A percentile compares a stretch with the other conserved stretches of the same genome.
Conservation (phyloP, 2,113 vertebrate species). For the Oryzias celebensis region DNA sequence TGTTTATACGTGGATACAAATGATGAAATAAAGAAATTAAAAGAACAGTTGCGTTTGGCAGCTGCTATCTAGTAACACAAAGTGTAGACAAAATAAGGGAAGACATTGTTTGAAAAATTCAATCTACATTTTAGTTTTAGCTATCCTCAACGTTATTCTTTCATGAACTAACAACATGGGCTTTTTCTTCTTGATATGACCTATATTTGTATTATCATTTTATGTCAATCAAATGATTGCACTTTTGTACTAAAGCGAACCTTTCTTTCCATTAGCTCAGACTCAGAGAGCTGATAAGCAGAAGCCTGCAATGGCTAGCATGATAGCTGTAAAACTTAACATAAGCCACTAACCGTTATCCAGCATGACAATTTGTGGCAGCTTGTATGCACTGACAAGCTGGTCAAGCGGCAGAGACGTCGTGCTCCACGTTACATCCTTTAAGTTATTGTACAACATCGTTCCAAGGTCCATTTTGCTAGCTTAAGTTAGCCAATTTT, state of each 20-base stretch:
- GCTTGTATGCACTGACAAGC: slow-evolving; percentile 88
- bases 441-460: slow-evolving; percentile 85
- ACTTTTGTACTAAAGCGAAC: too few species aligned
- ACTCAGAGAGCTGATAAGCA: slow-evolving; percentile 6
- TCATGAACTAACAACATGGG: neutral
- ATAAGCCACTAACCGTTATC: slow-evolving; percentile 81
- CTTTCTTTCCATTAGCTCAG: too few species aligned
- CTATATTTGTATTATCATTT: too few species aligned
- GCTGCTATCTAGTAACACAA: too few species aligned
- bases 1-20: too few species aligned
- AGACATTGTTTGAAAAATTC: too few species aligned
- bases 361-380: slow-evolving; percentile 90
- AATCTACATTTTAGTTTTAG: neutral
- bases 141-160: neutral
- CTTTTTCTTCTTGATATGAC: too few species aligned
- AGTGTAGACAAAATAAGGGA: too few species aligned
- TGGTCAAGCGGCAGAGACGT: slow-evolving; percentile 88
- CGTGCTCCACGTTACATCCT: slow-evolving; percentile 93
- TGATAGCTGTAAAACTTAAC: slow-evolving; percentile 2
- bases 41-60: too few species aligned
- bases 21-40: too few species aligned
- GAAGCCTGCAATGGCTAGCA: neutral
- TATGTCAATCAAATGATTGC: too few species aligned
- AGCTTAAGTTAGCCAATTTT: slow-evolving; percentile 50
- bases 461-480: slow-evolving; percentile 80